A percentile compares a stretch with the other conserved stretches of the same genome.
Conservation (phyloP, 1,140 invertebrate species). For the Apis cerana region DNA sequence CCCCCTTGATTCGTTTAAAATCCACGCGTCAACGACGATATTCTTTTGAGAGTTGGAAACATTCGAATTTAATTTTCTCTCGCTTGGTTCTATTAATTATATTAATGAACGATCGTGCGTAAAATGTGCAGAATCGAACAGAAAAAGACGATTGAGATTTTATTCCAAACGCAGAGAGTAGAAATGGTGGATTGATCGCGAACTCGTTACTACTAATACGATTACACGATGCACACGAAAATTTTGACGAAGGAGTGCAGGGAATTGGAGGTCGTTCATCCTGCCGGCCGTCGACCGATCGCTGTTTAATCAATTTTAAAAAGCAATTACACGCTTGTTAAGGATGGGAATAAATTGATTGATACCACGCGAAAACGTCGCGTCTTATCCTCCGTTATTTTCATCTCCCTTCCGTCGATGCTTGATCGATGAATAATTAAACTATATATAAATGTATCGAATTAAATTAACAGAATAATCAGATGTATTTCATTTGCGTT, state of each 20-base stretch:
- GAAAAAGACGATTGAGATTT: neutral
- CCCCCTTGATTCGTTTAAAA: neutral
- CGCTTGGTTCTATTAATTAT: too few relatives aligned
- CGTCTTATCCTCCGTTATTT: conserved; percentile 37
- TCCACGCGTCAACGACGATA: too few relatives aligned
- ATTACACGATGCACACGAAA: neutral
- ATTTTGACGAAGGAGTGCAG: conserved; percentile 29
- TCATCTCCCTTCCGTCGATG: neutral
- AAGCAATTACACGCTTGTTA: conserved; percentile 66
- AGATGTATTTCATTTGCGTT: neutral
- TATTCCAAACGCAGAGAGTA: neutral
- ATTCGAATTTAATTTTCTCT: too few relatives aligned
- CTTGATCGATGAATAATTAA: conserved; percentile 17
- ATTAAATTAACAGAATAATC: neutral
- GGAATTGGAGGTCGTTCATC: conserved; percentile 7
- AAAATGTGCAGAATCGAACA: too few relatives aligned
- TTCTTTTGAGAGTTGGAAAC: too few relatives aligned
- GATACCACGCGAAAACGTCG: conserved; percentile 20
- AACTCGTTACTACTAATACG: conserved; percentile 1
- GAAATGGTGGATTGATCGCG: conserved; percentile 2
- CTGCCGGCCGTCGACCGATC: conserved; percentile 48
- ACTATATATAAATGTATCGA: too few relatives aligned
- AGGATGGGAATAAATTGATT: conserved; percentile 49
- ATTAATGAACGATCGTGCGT: too few relatives aligned
- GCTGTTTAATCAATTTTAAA: conserved; percentile 66